Base-by-base conservation (phyloP, 23 tunicate genomes). In the Trididemnum nubilum region DNA sequence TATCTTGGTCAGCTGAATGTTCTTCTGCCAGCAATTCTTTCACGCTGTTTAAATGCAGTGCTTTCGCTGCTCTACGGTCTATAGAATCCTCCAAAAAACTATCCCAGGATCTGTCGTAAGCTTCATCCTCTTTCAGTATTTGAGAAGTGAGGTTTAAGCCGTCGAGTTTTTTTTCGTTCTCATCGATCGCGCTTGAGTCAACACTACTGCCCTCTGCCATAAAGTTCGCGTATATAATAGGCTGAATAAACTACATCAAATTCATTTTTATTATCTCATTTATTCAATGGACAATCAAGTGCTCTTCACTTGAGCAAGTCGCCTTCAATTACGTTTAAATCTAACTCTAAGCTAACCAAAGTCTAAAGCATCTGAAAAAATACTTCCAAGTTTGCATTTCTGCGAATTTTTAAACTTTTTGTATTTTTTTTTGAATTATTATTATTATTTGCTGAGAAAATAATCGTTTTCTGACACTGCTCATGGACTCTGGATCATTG, bases 151-250 rank as follows among this genome's bases (percentile, higher is more conserved):
- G 9, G 51, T 85, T 85, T 85, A 85, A 67, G 9, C 89, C 89
- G 51, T 58, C 60, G 5, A 24, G 61, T 34, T 59, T 30, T 27
- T 64, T 25, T 23, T 38, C 33, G 36, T 69, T 28, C 35, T 34
- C 40, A 23, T 34, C 59, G 24, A 25, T 0, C 61, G 67, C 23
- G 27, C 22, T 5, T 31, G 21, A 24, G 60, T 83, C 87, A 1
- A 83, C 87, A 73, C 87, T 83, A 32, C 87, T 83, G 36, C 87
- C 73, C 33, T 83, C 81, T 0, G 57, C 87, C 87, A 83, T 83
- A 61, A 61, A 61, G 67, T 25, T 61, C n/a, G n/a, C n/a, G n/a
- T n/a, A n/a, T 49, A 18, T 49, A 49, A 49, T 49, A 49, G 57
- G 15, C 57, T 61, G 22, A 24, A 4, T 12, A 61, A 61, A 24